Percentiles rank a stretch among this genome's conserved stretches.
Evolutionary conservation across 2,888 invertebrate species (phyloP).

Genomic region (Sinotaia quadrata): DNA sequence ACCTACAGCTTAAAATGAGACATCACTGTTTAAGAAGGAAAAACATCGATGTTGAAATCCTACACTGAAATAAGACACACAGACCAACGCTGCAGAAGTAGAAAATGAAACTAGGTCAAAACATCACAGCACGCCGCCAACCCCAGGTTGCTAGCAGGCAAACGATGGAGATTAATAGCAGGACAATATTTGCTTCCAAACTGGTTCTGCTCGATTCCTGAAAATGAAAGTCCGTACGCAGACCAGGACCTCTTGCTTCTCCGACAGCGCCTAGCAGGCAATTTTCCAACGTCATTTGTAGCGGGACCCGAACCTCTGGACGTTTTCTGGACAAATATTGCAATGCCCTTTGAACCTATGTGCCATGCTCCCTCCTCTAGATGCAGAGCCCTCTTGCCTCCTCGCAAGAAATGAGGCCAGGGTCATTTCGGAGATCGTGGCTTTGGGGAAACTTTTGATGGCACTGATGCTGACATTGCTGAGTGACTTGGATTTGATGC

Average conservation of each 20-base stretch:
- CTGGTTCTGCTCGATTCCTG: not conserved
- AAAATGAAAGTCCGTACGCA: not conserved
- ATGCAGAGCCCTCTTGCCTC: not conserved
- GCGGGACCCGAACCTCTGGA: conserved; percentile 9
- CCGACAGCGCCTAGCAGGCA: conserved; percentile 11
- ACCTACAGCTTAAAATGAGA: too few species aligned
- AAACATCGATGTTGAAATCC: too few species aligned
- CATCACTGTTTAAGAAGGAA: too few species aligned
- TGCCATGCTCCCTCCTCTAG: not conserved
- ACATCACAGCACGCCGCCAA: not conserved
- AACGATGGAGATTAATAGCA: conserved; percentile 29
- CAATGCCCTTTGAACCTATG: not conserved
- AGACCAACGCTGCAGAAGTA: too few species aligned
- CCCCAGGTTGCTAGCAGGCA: conserved; percentile 24
- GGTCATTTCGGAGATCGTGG: too few species aligned
- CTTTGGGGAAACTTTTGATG: too few species aligned
- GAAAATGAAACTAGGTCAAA: too few species aligned
- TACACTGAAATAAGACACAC: too few species aligned
- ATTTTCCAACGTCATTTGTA: conserved; percentile 25
- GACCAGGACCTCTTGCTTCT: not conserved
- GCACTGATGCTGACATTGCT: too few species aligned
- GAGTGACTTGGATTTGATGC: too few species aligned
- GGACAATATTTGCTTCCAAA: conserved; percentile 29
- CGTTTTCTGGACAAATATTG: conserved; percentile 23
- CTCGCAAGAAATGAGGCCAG: not conserved